These are phyloP conservation scores for Chelonoidis abingdonii DNA, from an alignment of 2,113 vertebrate species.

Conservation along the genomic window DNA sequence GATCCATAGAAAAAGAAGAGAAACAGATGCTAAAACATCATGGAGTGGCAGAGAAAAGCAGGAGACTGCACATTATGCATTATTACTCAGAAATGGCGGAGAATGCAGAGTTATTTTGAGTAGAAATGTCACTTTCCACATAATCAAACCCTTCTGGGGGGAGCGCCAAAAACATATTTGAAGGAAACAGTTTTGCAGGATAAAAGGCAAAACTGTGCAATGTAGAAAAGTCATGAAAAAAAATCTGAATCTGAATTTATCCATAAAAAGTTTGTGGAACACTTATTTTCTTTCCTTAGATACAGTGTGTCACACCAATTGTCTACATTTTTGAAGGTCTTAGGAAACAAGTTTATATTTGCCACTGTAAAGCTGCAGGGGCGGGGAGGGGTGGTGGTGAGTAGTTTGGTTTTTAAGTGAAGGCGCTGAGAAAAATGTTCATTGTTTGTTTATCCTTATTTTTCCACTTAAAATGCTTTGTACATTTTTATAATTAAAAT, in stretches of 20 bases:
- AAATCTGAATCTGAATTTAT: not conserved
- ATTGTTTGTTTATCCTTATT: conserved; percentile 32
- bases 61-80: not conserved
- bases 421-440: not conserved
- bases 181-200: not conserved
- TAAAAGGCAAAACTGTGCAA: not conserved
- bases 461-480: conserved; percentile 10
- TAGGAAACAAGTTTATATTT: not conserved
- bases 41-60: not conserved
- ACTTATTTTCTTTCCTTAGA: not conserved
- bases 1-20: not conserved
- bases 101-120: not conserved
- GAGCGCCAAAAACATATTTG: conserved; percentile 15
- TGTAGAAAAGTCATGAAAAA: conserved; percentile 20
- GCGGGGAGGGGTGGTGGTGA: not conserved
- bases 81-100: not conserved
- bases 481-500: conserved; percentile 40
- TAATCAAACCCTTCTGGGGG: not conserved
- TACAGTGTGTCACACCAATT: not conserved
- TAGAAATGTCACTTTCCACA: conserved; percentile 4
- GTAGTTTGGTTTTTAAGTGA: not conserved
- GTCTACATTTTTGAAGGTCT: not conserved
- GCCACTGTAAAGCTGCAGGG: not conserved
- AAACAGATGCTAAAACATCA: not conserved
- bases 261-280: not conserved